A percentile compares a stretch with the other conserved stretches of the same genome.
Evolutionary conservation across 2,797 vertebrate genomes (phyloP).

Genomic region (Sebastes goodei): DNA sequence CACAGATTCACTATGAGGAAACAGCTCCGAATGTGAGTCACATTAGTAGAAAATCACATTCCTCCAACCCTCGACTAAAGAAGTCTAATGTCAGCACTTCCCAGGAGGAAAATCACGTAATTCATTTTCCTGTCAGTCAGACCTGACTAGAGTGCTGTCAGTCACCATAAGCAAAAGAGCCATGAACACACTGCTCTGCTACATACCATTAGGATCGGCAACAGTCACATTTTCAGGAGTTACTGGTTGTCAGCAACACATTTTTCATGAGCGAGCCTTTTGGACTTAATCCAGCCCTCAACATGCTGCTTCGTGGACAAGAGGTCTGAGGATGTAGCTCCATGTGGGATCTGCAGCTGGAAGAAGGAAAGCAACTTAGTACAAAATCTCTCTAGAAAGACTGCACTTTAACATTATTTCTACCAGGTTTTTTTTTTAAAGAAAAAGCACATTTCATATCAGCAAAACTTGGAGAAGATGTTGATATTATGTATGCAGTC

Average conservation of each 20-base stretch:
- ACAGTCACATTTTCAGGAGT: conserved; percentile 57
- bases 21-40: conserved; percentile 25
- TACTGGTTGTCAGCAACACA: conserved; percentile 88
- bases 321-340: conserved; percentile 19
- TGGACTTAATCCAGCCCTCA: conserved; percentile 85
- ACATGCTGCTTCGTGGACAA: conserved; percentile 29
- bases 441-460: conserved; percentile 28
- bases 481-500: conserved; percentile 50
- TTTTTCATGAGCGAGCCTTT: conserved; percentile 84
- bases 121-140: conserved; percentile 71
- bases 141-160: conserved; percentile 68
- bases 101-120: conserved; percentile 53
- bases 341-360: conserved; percentile 23
- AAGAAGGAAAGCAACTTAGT: conserved; percentile 7
- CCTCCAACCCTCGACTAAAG: conserved; percentile 47
- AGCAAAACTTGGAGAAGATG: conserved; percentile 20
- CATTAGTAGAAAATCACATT: conserved; percentile 52
- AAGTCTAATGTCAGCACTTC: conserved; percentile 65
- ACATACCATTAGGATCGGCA: conserved; percentile 62
- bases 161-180: conserved; percentile 54
- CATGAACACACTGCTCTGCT: conserved; percentile 54
- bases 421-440: background rate
- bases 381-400: background rate
- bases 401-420: conserved; percentile 17
- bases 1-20: conserved; percentile 39